These are phyloP conservation scores for Phalloptychus januarius DNA, from an alignment of 2,797 vertebrate genomes.

Conservation along the genomic window DNA sequence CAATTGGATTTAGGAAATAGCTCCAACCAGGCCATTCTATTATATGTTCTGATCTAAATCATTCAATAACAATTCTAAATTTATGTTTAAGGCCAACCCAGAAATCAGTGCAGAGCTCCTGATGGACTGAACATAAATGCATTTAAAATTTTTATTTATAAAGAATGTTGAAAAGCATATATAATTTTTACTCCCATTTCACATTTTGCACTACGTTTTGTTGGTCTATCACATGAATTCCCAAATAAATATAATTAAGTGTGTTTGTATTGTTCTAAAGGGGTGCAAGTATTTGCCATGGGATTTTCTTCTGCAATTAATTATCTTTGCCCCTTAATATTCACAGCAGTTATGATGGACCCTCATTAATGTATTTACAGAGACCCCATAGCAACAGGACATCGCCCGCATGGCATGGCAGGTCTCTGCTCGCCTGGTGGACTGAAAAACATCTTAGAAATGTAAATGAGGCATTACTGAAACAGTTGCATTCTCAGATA, in stretches of 20 bases:
- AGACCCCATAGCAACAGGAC: slow-evolving; percentile 59
- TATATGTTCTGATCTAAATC: neutral
- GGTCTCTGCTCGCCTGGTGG: slow-evolving; percentile 40
- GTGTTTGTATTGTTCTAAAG: neutral
- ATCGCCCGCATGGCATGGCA: slow-evolving; percentile 35
- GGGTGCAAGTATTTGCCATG: neutral
- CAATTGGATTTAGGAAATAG: neutral
- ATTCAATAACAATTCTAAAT: neutral
- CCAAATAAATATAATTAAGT: neutral
- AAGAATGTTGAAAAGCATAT: neutral
- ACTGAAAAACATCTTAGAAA: slow-evolving; percentile 58
- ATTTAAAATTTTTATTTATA: neutral
- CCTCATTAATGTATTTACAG: slow-evolving; percentile 51
- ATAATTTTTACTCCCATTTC: neutral
- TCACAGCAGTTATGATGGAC: slow-evolving; percentile 38
- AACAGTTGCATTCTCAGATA: slow-evolving; percentile 59
- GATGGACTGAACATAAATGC: neutral
- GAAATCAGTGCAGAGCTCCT: neutral
- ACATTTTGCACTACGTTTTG: neutral
- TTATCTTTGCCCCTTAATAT: slow-evolving; percentile 32
- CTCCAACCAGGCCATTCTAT: neutral
- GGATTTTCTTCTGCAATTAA: neutral
- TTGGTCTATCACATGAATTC: neutral
- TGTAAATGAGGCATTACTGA: slow-evolving; percentile 65
- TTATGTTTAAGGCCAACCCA: neutral